A percentile compares a stretch with the other conserved stretches of the same genome.
Evolutionary conservation across 1,140 invertebrate genomes (phyloP).

Genomic region (Paracyclopina nana): DNA sequence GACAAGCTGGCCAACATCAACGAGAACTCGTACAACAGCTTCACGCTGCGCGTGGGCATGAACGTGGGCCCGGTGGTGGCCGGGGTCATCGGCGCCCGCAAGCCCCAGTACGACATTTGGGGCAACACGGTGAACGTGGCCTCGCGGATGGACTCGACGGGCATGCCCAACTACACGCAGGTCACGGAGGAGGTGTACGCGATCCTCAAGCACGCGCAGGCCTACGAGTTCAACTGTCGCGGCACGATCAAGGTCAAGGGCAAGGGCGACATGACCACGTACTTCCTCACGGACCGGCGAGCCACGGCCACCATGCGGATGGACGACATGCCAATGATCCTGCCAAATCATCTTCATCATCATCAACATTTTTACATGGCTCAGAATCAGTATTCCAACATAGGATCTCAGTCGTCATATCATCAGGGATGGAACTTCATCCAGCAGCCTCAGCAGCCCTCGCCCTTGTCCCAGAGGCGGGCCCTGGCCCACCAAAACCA

Average conservation of each 20-base stretch:
- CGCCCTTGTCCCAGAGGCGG: too few relatives aligned
- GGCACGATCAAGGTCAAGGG: constrained; percentile 80
- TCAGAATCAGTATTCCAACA: too few relatives aligned
- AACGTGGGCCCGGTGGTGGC: constrained; percentile 80
- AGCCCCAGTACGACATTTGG: constrained; percentile 95
- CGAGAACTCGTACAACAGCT: constrained; percentile 89
- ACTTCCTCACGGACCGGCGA: constrained; percentile 45
- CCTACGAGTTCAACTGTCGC: constrained; percentile 63
- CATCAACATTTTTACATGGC: constrained; percentile 20
- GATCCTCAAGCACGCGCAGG: constrained; percentile 54
- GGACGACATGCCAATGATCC: constrained; percentile 11
- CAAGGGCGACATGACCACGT: constrained; percentile 75
- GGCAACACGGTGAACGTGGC: constrained; percentile 90
- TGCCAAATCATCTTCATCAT: constrained; percentile 20
- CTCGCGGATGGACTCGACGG: constrained; percentile 82
- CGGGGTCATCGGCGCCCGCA: constrained; percentile 84
- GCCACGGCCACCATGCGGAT: constrained; percentile 14
- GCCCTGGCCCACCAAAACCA: too few relatives aligned
- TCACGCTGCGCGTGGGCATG: constrained; percentile 74
- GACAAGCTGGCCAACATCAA: constrained; percentile 70
- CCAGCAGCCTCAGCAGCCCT: too few relatives aligned
- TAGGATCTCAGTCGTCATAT: too few relatives aligned
- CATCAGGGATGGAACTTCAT: too few relatives aligned
- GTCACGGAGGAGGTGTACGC: constrained; percentile 9
- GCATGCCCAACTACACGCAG: constrained; percentile 12